Evolutionary conservation across 2,113 vertebrate genomes (phyloP).

Genomic region (Pogonocichla stellata): DNA sequence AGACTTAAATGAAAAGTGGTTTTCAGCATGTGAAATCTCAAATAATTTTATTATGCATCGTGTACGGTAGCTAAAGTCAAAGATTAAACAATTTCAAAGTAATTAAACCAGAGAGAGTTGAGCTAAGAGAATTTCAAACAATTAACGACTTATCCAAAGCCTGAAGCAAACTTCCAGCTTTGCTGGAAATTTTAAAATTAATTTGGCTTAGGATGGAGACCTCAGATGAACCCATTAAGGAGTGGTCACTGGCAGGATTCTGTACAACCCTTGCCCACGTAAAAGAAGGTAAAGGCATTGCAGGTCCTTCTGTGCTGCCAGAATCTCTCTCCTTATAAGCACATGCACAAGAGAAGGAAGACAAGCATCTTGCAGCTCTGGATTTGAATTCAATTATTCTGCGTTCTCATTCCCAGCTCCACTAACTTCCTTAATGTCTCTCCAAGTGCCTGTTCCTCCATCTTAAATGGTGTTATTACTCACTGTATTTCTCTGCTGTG

Average conservation of each 20-base stretch:
- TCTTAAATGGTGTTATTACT: background rate
- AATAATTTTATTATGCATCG: background rate
- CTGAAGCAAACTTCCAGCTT: background rate
- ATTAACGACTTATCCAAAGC: background rate
- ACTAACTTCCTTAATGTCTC: background rate
- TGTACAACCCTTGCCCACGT: background rate
- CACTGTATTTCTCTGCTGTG: background rate
- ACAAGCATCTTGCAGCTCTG: background rate
- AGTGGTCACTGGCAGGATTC: background rate
- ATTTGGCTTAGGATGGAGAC: background rate
- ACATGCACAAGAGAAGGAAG: background rate
- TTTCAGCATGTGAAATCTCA: conserved; percentile 10
- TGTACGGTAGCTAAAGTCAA: background rate
- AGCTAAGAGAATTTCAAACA: conserved; percentile 4
- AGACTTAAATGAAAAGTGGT: conserved; percentile 21
- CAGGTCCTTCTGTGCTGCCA: background rate
- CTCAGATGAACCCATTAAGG: background rate
- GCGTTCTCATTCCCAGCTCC: background rate
- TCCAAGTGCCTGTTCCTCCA: background rate
- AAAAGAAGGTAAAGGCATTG: background rate
- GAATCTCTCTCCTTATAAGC: background rate
- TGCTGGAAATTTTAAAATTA: conserved; percentile 1
- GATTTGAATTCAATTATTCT: background rate
- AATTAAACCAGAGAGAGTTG: background rate
- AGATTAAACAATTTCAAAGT: conserved; percentile 35